Percentiles rank a stretch among this genome's conserved stretches.
phyloP scores from a whole-genome alignment of 2,797 vertebrate genomes.

The Anguilla obscura region DNA sequence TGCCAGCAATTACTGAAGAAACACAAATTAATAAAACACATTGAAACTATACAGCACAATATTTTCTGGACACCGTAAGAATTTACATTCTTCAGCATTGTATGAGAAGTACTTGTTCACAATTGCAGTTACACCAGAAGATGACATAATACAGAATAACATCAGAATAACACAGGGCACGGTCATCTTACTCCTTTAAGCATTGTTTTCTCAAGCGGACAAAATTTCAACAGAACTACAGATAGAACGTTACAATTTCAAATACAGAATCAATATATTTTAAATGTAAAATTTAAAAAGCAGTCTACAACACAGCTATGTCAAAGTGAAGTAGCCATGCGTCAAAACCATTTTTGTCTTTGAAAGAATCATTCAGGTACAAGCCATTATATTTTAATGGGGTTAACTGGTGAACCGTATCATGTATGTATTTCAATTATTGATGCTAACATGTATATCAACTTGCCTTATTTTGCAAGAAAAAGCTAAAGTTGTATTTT shows the following conservation, averaged over 20 bases:
- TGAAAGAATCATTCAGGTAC: background rate
- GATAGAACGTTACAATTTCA: conserved; percentile 1
- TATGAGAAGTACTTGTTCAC: conserved; percentile 55
- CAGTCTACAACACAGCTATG: conserved; percentile 21
- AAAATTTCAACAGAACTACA: conserved; percentile 3
- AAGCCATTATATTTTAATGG: background rate
- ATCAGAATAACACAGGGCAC: conserved; percentile 26
- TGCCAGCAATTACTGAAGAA: conserved; percentile 56
- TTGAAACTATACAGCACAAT: conserved; percentile 37
- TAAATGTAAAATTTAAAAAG: conserved; percentile 1
- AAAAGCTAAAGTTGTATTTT: background rate
- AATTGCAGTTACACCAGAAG: conserved; percentile 37
- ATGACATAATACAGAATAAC: conserved; percentile 26
- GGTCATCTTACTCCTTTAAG: conserved; percentile 36
- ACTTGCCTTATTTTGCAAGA: background rate
- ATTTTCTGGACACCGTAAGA: conserved; percentile 32
- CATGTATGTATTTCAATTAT: background rate
- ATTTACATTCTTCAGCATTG: conserved; percentile 56
- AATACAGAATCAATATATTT: conserved; percentile 19
- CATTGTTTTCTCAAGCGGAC: conserved; percentile 28
- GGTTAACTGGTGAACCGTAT: background rate
- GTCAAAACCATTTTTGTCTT: background rate
- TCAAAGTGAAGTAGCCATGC: background rate
- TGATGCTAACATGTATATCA: background rate
- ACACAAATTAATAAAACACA: conserved; percentile 44